Base-by-base conservation (phyloP, 1,140 invertebrate genomes). In the Zaprionus capensis region DNA sequence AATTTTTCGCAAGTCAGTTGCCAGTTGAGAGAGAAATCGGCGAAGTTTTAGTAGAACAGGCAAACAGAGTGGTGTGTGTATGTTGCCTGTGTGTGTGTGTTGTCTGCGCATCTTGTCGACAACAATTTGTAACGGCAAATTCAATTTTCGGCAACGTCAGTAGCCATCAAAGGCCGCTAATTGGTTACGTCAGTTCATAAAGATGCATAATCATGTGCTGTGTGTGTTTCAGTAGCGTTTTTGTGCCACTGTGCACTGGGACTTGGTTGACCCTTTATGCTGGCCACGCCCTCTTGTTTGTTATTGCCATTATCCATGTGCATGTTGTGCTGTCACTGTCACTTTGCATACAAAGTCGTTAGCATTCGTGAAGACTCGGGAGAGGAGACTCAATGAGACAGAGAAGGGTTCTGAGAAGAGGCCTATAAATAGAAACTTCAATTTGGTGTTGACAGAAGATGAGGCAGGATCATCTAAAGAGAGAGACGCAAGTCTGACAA, bases 311-410 rank as follows among this genome's bases (percentile, higher is more conserved):
- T 78, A 61, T 71, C 70, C 66, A 17, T 71, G 62, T 65, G 41
- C 69, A 58, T 71, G 59, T 41, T 53, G 31, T 34, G 31, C 59
- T 78, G 76, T 78, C 76, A 70, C 79, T 76, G 82, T 80, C 76
- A 86, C 72, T 86, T 82, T 81, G 80, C 80, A 71, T 74, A 74
- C 66, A 80, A 59, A 80, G 72, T 80, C 59, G 76, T 86, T 81
- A 80, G 73, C 71, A 68, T 72, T 66, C 61, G 28, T 1, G 24
- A 65, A 44, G 31, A 22, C 24, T 49, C 41, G 59, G 7, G 11
- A 55, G 24, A 55, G 28, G 2, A n/a, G 34, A 7, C 28, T 62
- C 15, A 36, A 62, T 62, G 4, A 9, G 44, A 4, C 4, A 20
- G 26, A 26, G 41, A 46, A 46, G 20, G n/a, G 15, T 46, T 46